Base-by-base conservation (phyloP, 2,888 invertebrate species). In the Agelastica alni region DNA sequence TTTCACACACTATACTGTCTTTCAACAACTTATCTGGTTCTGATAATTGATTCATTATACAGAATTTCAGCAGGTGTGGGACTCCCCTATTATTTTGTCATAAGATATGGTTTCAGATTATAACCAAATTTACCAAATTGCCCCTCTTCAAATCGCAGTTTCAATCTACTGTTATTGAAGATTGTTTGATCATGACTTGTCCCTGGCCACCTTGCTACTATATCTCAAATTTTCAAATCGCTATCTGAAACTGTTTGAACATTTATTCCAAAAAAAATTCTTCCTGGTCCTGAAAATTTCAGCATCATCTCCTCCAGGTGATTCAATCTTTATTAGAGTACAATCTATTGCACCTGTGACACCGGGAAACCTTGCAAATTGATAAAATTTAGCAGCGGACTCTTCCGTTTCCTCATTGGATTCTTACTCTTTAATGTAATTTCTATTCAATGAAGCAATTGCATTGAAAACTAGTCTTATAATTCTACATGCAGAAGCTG, bases 241-340 rank as follows among this genome's bases (percentile, higher is more conserved):
- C 22, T 22, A 28, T 48, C 48, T 3, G 17, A 28, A n/a, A 48
- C 28, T 3, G 62, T 62, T 56, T 71, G 70, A 9, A 71, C 66
- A 61, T 71, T 72, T 7, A 70, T 16, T 20, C 65, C 62, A n/a
- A 60, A 70, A 70, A 46, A 10, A 67, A 3, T 63, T 61, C 56
- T 66, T 69, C 31, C 66, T 52, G 42, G 59, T 63, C 32, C 64
- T 46, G 22, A 51, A 61, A 16, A 60, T 58, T 58, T 69, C 64
- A 6, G 61, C 62, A 53, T 66, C 55, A 6, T 65, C 51, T 36
- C 66, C 64, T 32, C 59, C 68, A n/a, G n/a, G n/a, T n/a, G n/a
- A n/a, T n/a, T n/a, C n/a, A n/a, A n/a, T n/a, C n/a, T n/a, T n/a
- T n/a, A n/a, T n/a, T n/a, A n/a, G n/a, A n/a, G n/a, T n/a, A n/a